These are phyloP conservation scores for Cydia pomonella DNA, from an alignment of 1,140 invertebrate species.

Conservation along the genomic window DNA sequence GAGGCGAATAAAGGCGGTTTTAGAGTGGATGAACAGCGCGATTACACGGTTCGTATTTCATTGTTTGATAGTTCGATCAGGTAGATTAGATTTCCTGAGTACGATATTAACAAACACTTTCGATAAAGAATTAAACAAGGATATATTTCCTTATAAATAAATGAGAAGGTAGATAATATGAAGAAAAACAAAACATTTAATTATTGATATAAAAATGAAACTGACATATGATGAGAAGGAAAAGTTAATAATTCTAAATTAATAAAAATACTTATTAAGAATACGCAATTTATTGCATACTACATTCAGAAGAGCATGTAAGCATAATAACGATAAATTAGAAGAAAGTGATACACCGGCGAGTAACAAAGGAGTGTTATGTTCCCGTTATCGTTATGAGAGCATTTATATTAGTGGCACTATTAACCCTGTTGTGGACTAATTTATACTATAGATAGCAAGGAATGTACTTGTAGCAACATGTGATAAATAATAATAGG, in stretches of 20 bases:
- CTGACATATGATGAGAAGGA: not conserved
- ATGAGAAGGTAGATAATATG: not conserved
- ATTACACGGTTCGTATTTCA: slow-evolving; percentile 12
- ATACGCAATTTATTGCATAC: not conserved
- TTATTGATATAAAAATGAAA: not conserved
- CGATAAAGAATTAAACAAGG: not conserved
- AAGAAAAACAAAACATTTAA: not conserved
- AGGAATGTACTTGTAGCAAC: slow-evolving; percentile 12
- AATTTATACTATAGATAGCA: slow-evolving; percentile 12
- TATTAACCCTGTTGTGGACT: slow-evolving; percentile 25
- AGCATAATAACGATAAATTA: slow-evolving; percentile 7
- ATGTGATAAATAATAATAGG: slow-evolving; percentile 4
- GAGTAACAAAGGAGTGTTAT: slow-evolving; percentile 15
- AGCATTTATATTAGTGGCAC: slow-evolving; percentile 20
- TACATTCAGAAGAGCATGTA: not conserved
- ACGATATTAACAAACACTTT: not conserved
- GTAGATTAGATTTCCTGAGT: slow-evolving; percentile 20
- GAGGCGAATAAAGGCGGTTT: not conserved
- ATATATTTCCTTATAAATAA: not conserved
- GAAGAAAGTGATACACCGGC: slow-evolving; percentile 23
- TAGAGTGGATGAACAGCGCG: not conserved
- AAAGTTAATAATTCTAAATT: not conserved
- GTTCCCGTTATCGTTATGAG: slow-evolving; percentile 19
- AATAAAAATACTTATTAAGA: not conserved
- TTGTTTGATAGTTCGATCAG: slow-evolving; percentile 20